Evolutionary conservation across 2,113 vertebrate genomes (phyloP), one percentile per base, ranked within the genome.

Genomic region (Dasyurus viverrinus): DNA sequence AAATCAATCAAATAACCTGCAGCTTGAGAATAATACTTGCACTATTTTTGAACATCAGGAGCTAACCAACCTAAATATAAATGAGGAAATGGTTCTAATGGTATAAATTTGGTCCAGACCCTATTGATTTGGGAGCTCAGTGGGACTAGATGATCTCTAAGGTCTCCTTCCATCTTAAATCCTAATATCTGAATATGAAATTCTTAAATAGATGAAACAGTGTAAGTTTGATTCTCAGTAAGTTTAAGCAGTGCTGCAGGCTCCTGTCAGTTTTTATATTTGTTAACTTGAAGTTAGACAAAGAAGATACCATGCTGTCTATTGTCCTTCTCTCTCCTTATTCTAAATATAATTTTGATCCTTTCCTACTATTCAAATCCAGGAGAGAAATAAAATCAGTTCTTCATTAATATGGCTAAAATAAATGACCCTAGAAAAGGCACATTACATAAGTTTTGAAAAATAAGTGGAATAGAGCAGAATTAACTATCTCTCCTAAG

Each of bases 21-120:
- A 84, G 36, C 68, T 42, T 84, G 68, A 84, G 68, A 84, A 84
- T 42, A 84, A 84, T 84, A 42, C 68, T 84, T 84, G 23, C 68
- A 84, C n/a, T 84, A 42, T 84, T 84, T 84, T 84, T n/a, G n/a
- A 42, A n/a, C n/a, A 84, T 84, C 68, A 42, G n/a, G 68, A 42
- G 36, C 36, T 84, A 84, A 84, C n/a, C 68, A 84, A 84, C 14
- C 68, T 42, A 84, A 42, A 42, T 84, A 84, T 84, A 22, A 84
- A 84, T 84, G 68, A 84, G 68, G 68, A 42, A 84, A 84, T 84
- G 68, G 68, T 76, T n/a, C 68, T 84, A 84, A 84, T 84, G 68
- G n/a, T 42, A 84, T 22, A 22, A 84, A 84, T 84, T 42, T 42
- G 19, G 36, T 84, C 68, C 68, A 84, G 36, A 42, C n/a, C 7